A percentile compares a stretch with the other conserved stretches of the same genome.
Evolutionary conservation across 2,113 vertebrate species (phyloP).

Genomic region (Hemiprocne comata): DNA sequence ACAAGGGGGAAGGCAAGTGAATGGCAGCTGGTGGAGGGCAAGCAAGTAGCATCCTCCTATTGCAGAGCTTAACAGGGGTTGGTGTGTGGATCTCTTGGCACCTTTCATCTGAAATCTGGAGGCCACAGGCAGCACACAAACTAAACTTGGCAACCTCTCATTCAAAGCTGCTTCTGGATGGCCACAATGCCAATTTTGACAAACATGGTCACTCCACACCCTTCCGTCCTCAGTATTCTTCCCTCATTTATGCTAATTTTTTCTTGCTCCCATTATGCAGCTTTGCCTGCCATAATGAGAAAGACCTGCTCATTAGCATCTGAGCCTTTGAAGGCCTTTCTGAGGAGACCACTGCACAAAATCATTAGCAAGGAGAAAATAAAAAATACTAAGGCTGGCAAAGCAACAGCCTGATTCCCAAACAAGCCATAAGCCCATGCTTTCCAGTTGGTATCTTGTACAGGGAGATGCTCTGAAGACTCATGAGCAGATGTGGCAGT

Average conservation of each 20-base stretch:
- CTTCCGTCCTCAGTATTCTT: background rate
- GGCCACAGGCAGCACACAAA: background rate
- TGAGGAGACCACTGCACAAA: background rate
- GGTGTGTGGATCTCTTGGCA: background rate
- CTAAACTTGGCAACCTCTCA: background rate
- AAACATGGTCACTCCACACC: background rate
- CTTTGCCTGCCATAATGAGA: background rate
- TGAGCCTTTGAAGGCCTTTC: background rate
- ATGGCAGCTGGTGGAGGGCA: background rate
- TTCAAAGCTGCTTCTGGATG: background rate
- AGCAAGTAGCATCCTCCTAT: background rate
- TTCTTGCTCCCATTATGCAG: background rate
- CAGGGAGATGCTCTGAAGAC: background rate
- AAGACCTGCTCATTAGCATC: background rate
- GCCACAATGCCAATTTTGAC: background rate
- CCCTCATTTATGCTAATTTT: background rate
- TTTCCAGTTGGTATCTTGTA: background rate
- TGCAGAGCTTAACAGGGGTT: background rate
- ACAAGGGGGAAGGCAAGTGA: background rate
- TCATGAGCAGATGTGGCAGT: background rate
- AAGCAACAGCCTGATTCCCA: background rate
- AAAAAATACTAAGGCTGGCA: background rate
- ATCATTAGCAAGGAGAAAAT: background rate
- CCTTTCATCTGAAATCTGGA: background rate
- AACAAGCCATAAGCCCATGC: background rate